Conservation (phyloP, 2,888 invertebrate genomes). For the Ligdia adustata region DNA sequence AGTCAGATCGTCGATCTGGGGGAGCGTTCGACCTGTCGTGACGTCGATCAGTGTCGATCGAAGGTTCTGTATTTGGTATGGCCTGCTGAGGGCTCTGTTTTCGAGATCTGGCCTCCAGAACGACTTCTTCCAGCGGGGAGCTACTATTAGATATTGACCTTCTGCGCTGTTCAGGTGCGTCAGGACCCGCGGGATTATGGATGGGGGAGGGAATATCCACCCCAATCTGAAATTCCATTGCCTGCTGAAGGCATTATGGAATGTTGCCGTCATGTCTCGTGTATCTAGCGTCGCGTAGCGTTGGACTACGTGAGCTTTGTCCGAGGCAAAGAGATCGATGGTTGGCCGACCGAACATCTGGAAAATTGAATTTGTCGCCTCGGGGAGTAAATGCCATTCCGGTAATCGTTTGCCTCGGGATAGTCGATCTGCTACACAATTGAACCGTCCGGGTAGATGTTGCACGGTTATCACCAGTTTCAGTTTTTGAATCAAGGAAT, state of each 20-base stretch:
- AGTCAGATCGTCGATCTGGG: constrained; percentile 7
- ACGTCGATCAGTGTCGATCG: constrained; percentile 23
- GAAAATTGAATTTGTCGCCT: constrained; percentile 2
- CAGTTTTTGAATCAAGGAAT: neutral
- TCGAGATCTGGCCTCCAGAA: constrained; percentile 36
- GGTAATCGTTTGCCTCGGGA: constrained; percentile 5
- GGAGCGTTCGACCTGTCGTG: constrained; percentile 5
- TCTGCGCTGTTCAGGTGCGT: constrained; percentile 28
- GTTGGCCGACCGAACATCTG: constrained; percentile 20
- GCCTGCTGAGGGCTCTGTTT: constrained; percentile 19
- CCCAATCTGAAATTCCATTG: constrained; percentile 23
- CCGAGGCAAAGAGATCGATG: constrained; percentile 13
- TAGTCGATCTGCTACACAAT: constrained; percentile 29
- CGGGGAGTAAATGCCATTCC: constrained; percentile 17
- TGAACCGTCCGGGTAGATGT: constrained; percentile 26
- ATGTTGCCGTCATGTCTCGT: constrained; percentile 19
- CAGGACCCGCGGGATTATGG: constrained; percentile 34
- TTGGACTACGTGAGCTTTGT: constrained; percentile 20
- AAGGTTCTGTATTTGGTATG: constrained; percentile 25
- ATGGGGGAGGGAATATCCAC: constrained; percentile 37
- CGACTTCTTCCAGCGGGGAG: constrained; percentile 28
- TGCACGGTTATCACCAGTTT: neutral
- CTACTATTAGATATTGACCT: constrained; percentile 32
- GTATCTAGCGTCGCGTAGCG: constrained; percentile 12
- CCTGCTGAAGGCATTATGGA: constrained; percentile 32